Evolutionary conservation across 2,888 invertebrate species (phyloP), one percentile per base, ranked within the genome.

Genomic region (Hypercompe scribonia): DNA sequence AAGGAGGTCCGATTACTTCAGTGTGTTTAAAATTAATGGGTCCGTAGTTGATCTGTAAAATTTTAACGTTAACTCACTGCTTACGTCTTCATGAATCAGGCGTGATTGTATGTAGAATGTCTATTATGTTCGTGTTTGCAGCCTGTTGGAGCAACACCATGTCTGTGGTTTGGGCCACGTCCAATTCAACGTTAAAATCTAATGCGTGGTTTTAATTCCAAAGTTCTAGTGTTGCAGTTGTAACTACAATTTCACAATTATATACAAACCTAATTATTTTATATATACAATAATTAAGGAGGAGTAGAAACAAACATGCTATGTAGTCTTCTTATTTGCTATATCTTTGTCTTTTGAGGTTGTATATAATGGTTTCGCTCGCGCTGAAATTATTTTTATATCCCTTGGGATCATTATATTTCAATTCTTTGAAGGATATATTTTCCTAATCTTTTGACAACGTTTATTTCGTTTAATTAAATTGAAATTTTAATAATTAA

Each of bases 111-210:
- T 58, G 58, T 58, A 58, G n/a, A 28, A 65, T 65, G 2, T 18
- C 18, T 66, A 1, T 42, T 65, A 2, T 3, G 21, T 28, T 65
- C 18, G 42, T 66, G 39, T 66, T 31, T 46, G 13, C 18, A 66
- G 46, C 67, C 72, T 46, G 46, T 46, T 7, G 42, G 31, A 66
- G 24, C 46, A 66, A 66, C 50, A 70, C 54, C 36, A 65, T 50
- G 64, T 46, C 70, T 5, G 50, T 18, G 64, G 65, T 70, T 65
- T 70, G 70, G 70, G 2, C 36, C 11, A 24, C 21, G 50, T 50
- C 70, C 50, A 70, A 70, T 65, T 50, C 5, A 21, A 21, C 64
- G n/a, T 65, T 70, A 11, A 34, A 70, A 28, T 54, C 54, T 39
- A 54, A 65, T 65, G 65, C 11, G 70, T 21, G 50, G 50, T 54